phyloP scores from a whole-genome alignment of 2,113 vertebrate species.

The Leucopternis melanops region DNA sequence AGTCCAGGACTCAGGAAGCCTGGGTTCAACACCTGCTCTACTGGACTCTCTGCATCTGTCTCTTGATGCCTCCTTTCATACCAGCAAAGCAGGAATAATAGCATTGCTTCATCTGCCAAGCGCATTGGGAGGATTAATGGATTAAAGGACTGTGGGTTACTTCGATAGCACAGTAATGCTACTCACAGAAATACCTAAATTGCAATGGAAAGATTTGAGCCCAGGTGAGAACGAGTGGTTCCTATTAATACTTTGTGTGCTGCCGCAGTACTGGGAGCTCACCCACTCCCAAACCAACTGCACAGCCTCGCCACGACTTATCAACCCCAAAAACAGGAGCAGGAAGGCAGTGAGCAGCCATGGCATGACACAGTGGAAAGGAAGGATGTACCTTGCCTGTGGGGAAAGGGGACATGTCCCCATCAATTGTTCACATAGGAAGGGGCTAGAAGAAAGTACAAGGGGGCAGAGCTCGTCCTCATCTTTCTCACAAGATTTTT shows the following conservation, averaged over 20 bases:
- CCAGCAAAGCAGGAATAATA: background rate
- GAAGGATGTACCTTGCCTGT: rapidly evolving
- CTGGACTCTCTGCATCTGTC: rapidly evolving
- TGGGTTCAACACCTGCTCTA: background rate
- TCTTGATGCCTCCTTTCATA: background rate
- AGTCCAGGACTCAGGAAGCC: background rate
- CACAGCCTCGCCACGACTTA: background rate
- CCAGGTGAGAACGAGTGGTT: background rate
- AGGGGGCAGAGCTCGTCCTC: background rate
- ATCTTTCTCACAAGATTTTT: background rate
- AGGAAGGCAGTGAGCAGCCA: background rate
- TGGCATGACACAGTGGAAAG: background rate
- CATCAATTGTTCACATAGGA: too few species aligned
- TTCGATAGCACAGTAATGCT: background rate
- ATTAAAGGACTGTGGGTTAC: background rate
- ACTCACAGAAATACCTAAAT: background rate
- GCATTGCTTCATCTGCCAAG: background rate
- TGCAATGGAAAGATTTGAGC: background rate
- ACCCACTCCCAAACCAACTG: background rate
- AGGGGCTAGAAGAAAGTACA: background rate
- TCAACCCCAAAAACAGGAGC: background rate
- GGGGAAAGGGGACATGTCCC: background rate
- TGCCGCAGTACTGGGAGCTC: background rate
- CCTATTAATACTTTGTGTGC: background rate
- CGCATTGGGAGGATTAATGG: background rate